Conservation (phyloP, 2,797 vertebrate species). For the Megaceryle alcyon region DNA sequence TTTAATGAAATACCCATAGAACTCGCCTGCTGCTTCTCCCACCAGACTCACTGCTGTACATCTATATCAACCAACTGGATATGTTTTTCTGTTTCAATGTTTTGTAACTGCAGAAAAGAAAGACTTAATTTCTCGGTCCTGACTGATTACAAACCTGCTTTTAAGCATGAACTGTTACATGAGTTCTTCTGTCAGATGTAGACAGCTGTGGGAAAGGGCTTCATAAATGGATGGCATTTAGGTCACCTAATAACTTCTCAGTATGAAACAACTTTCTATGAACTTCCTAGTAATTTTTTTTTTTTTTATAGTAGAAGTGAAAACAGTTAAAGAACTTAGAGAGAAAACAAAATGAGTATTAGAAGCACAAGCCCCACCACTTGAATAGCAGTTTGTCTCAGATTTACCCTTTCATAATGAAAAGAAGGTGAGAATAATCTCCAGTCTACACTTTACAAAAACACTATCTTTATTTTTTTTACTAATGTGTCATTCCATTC, state of each 20-base stretch:
- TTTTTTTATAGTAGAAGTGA: neutral
- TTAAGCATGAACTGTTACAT: neutral
- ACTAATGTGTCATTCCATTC: neutral
- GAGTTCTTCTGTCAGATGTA: neutral
- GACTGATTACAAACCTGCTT: neutral
- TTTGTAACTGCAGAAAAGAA: neutral
- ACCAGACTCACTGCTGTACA: neutral
- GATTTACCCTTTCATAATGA: neutral
- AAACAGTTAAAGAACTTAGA: neutral
- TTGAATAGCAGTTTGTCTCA: neutral
- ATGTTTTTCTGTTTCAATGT: neutral
- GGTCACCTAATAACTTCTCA: neutral
- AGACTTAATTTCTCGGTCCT: neutral
- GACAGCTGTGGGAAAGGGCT: neutral
- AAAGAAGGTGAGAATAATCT: neutral
- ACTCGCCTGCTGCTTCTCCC: neutral
- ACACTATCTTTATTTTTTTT: neutral
- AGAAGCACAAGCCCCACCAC: neutral
- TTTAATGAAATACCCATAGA: neutral
- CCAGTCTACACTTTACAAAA: neutral
- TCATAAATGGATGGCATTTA: neutral
- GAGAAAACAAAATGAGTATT: neutral
- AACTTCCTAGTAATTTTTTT: neutral
- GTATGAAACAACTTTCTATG: neutral
- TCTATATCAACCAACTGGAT: neutral